Percentiles rank a stretch among this genome's conserved stretches.
These are phyloP conservation scores for Drosophila seclusa DNA, from an alignment of 2,888 invertebrate genomes.

Conservation along the genomic window DNA sequence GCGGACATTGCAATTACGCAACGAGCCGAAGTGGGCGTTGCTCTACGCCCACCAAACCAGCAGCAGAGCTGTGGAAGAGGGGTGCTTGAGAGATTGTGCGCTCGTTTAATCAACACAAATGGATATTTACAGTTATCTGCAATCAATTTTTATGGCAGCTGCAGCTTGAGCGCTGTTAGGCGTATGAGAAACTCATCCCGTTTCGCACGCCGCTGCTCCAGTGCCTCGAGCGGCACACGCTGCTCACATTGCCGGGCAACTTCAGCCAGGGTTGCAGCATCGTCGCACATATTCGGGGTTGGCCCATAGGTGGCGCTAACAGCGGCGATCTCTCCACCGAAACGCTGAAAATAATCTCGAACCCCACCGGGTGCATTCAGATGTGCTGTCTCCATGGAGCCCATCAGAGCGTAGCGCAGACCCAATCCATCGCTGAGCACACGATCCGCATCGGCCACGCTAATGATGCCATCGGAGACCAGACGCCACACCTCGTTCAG, in stretches of 20 bases:
- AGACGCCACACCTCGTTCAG: slow-evolving; percentile 96
- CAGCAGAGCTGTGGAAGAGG: not conserved
- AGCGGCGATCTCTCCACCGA: slow-evolving; percentile 87
- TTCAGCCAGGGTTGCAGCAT: slow-evolving; percentile 88
- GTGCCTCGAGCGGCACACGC: slow-evolving; percentile 89
- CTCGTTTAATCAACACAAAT: slow-evolving; percentile 65
- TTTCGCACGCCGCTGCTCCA: slow-evolving; percentile 91
- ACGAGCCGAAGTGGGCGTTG: slow-evolving; percentile 1
- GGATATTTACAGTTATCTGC: slow-evolving; percentile 32
- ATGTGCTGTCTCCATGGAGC: slow-evolving; percentile 96
- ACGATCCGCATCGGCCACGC: slow-evolving; percentile 94
- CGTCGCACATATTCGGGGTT: slow-evolving; percentile 89
- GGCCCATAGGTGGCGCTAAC: slow-evolving; percentile 91
- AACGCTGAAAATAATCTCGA: slow-evolving; percentile 87
- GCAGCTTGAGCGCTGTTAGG: slow-evolving; percentile 91
- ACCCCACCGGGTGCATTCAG: slow-evolving; percentile 97
- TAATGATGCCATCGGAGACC: slow-evolving; percentile 91
- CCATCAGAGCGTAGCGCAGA: slow-evolving; percentile 97
- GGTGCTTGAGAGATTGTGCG: not conserved
- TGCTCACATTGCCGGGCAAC: slow-evolving; percentile 90
- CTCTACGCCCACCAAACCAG: not conserved
- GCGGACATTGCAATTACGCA: slow-evolving; percentile 48
- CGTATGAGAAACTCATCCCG: slow-evolving; percentile 92
- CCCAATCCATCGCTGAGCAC: slow-evolving; percentile 97
- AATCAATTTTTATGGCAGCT: slow-evolving; percentile 85